Conservation (phyloP, 53 echinoderm and acorn worm species). For the Astropecten irregularis region DNA sequence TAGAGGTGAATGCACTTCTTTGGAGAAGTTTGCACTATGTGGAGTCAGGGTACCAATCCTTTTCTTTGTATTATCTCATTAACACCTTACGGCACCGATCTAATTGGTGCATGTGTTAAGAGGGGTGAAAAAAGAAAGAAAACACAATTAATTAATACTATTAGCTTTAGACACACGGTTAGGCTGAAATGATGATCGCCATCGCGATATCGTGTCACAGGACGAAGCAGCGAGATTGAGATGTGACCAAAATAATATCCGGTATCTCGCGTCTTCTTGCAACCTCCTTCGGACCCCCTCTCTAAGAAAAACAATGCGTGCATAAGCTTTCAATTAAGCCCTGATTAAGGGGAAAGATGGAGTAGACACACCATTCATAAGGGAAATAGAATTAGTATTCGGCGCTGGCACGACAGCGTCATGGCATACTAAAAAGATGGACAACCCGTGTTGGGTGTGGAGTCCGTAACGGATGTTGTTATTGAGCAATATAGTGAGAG, state of each 20-base stretch:
- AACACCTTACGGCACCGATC: no score
- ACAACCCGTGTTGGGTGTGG: no score
- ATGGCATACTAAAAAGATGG: no score
- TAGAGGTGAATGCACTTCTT: no score
- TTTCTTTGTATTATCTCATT: no score
- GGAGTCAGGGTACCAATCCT: no score
- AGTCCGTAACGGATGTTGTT: constrained; percentile 10
- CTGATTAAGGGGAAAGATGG: background rate
- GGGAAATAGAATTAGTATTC: constrained; percentile 45
- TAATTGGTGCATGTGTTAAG: no score
- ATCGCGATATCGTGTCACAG: background rate
- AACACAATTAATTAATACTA: no score
- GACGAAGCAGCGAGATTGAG: background rate
- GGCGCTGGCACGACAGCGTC: no score
- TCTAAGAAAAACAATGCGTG: background rate
- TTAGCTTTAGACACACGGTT: no score
- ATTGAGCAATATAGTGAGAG: constrained; percentile 15
- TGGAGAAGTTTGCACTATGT: no score
- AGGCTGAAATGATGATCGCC: background rate
- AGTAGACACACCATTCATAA: constrained; percentile 13
- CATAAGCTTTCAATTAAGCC: constrained; percentile 29
- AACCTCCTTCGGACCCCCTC: background rate
- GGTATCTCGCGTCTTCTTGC: constrained; percentile 1
- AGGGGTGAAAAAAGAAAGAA: background rate
- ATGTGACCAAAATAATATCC: constrained; percentile 39